A percentile compares a stretch with the other conserved stretches of the same genome.
phyloP scores from a whole-genome alignment of 2,797 vertebrate species.

The Gastrophryne carolinensis region DNA sequence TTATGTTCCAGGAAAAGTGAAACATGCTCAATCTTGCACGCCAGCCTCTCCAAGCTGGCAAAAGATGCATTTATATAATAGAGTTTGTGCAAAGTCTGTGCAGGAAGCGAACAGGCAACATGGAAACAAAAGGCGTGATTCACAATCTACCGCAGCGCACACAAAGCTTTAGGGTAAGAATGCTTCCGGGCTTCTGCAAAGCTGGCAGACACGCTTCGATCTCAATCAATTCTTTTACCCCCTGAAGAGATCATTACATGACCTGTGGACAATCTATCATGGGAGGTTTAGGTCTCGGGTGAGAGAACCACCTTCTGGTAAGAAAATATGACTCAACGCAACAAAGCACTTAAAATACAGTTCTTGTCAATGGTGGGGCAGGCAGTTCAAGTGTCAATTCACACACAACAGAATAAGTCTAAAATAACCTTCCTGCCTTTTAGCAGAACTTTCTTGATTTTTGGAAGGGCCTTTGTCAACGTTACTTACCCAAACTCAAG shows the following conservation, averaged over 20 bases:
- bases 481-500: too few species aligned
- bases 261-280: slow-evolving; percentile 24
- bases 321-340: too few species aligned
- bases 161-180: slow-evolving; percentile 35
- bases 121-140: slow-evolving; percentile 34
- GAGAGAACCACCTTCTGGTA: neutral
- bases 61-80: slow-evolving; percentile 22
- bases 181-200: slow-evolving; percentile 25
- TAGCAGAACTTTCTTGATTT: too few species aligned
- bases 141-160: slow-evolving; percentile 4
- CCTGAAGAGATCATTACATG: slow-evolving; percentile 21
- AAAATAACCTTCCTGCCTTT: too few species aligned
- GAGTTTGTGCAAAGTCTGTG: slow-evolving; percentile 12
- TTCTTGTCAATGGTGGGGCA: too few species aligned
- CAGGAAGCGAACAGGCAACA: neutral
- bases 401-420: too few species aligned
- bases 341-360: too few species aligned
- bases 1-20: slow-evolving; percentile 59
- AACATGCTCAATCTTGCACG: slow-evolving; percentile 61
- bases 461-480: too few species aligned
- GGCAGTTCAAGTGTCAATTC: too few species aligned
- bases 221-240: slow-evolving; percentile 21
- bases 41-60: slow-evolving; percentile 53
- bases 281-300: neutral
- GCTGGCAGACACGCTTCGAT: slow-evolving; percentile 31